phyloP scores from a whole-genome alignment of 2,797 vertebrate genomes.

The Cephalopachus bancanus region DNA sequence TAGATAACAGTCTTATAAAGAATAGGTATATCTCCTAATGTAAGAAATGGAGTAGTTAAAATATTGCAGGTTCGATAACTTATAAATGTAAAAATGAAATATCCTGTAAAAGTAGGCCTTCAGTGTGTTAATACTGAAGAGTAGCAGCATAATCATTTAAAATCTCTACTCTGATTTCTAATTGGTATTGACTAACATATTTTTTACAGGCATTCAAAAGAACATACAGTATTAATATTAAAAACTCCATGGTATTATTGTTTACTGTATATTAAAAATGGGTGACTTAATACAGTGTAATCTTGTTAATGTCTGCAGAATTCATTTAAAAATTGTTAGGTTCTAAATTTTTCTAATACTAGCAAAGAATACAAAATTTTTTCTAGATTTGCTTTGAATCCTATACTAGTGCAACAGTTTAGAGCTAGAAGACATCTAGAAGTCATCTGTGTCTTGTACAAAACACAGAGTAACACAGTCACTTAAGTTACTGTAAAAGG shows the following conservation, averaged over 20 bases:
- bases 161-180: background rate
- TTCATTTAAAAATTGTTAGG: background rate
- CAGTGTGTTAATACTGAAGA: background rate
- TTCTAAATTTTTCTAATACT: conserved; percentile 18
- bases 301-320: background rate
- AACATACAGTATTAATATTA: background rate
- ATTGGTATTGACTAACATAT: background rate
- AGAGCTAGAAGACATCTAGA: background rate
- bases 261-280: background rate
- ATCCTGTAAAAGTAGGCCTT: background rate
- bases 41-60: background rate
- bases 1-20: background rate
- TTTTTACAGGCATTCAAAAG: background rate
- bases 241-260: background rate
- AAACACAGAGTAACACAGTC: background rate
- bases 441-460: background rate
- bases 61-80: background rate
- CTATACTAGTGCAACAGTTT: background rate
- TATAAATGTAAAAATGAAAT: background rate
- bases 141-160: background rate
- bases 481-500: background rate
- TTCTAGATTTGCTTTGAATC: background rate
- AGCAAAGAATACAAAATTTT: background rate
- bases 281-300: background rate
- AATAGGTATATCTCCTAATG: background rate